Conservation (phyloP, 2,113 vertebrate species). For the Pachyramphus minor region DNA sequence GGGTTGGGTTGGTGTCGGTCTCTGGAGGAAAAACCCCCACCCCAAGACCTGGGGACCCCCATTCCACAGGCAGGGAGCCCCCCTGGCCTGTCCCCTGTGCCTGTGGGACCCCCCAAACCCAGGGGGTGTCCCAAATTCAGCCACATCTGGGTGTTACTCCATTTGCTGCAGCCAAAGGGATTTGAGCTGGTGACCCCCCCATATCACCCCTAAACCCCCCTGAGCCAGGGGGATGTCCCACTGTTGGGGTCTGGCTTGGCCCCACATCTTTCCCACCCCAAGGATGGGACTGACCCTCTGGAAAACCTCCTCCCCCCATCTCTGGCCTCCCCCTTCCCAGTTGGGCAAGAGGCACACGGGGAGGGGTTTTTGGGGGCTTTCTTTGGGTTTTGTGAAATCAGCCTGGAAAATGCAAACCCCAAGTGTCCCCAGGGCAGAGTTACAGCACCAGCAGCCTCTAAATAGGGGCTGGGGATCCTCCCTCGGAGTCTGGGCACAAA, state of each 20-base stretch:
- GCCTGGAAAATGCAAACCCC: neutral
- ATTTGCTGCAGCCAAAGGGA: too few species aligned
- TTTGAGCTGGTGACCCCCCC: neutral
- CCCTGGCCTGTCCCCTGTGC: neutral
- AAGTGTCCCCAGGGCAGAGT: neutral
- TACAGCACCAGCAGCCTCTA: neutral
- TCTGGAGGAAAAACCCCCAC: neutral
- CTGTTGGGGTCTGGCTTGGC: fast-evolving
- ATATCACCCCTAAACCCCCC: neutral
- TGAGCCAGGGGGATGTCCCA: neutral
- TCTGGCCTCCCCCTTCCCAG: fast-evolving
- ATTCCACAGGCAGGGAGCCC: neutral
- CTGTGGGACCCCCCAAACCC: neutral
- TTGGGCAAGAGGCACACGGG: neutral
- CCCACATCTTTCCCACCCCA: too few species aligned
- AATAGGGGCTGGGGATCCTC: fast-evolving
- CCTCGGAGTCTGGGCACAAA: neutral
- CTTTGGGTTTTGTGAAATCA: slow-evolving; percentile 17
- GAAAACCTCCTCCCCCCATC: neutral
- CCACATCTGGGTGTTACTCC: too few species aligned
- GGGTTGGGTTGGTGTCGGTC: neutral
- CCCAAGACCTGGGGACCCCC: too few species aligned
- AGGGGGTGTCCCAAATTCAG: too few species aligned
- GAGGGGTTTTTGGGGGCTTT: neutral
- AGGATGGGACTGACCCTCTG: neutral